A percentile compares a stretch with the other conserved stretches of the same genome.
Evolutionary conservation across 2,888 invertebrate genomes (phyloP).

Genomic region (Hypolimnas misippus): DNA sequence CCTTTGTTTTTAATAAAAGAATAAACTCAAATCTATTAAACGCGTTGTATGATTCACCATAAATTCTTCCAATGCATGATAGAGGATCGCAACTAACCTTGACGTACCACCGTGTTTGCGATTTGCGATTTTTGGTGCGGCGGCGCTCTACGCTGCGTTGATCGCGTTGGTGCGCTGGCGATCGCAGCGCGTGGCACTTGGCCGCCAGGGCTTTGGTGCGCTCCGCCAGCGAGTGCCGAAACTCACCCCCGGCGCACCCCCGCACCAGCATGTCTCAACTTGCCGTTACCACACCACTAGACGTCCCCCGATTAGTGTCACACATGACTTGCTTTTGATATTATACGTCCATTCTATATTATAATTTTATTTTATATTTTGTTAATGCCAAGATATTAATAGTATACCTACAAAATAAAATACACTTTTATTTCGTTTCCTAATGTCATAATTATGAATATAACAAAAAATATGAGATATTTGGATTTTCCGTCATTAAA

Average conservation of each 20-base stretch:
- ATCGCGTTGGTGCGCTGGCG: conserved; percentile 62
- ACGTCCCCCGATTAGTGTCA: conserved; percentile 45
- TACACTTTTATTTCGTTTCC: neutral
- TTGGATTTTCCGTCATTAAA: neutral
- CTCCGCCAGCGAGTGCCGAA: conserved; percentile 79
- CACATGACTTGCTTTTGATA: conserved; percentile 22
- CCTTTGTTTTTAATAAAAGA: too few relatives aligned
- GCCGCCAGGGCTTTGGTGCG: conserved; percentile 80
- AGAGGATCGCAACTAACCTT: conserved; percentile 84
- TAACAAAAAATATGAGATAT: neutral
- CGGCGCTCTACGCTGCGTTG: conserved; percentile 67
- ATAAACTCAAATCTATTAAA: too few relatives aligned
- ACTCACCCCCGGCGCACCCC: conserved; percentile 75
- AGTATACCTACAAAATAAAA: neutral
- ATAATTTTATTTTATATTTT: conserved; percentile 4
- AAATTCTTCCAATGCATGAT: neutral
- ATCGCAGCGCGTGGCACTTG: conserved; percentile 75
- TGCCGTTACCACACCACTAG: conserved; percentile 43
- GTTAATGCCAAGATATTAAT: conserved; percentile 32
- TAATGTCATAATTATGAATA: neutral
- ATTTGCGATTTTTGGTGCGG: conserved; percentile 78
- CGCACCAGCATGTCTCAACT: conserved; percentile 77
- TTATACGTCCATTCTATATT: neutral
- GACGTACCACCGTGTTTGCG: conserved; percentile 87
- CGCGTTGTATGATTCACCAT: neutral